These are phyloP conservation scores for Xanthorhoe designata DNA, from an alignment of 2,888 invertebrate genomes.

Conservation along the genomic window DNA sequence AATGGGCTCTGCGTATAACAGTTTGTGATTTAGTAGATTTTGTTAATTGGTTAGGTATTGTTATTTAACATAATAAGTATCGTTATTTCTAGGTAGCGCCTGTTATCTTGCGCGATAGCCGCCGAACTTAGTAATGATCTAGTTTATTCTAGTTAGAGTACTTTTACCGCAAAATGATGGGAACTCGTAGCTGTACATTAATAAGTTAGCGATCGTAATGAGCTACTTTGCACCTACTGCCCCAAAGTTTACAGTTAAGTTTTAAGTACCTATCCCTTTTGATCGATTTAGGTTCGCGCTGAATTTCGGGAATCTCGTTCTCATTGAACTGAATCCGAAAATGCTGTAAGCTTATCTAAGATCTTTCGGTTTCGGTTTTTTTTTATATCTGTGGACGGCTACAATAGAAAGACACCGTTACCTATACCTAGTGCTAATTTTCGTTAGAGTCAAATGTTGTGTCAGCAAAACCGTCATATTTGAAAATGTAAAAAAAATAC, in stretches of 20 bases:
- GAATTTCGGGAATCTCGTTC: too few relatives aligned
- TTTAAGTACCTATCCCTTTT: too few relatives aligned
- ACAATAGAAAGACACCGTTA: too few relatives aligned
- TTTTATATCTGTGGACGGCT: too few relatives aligned
- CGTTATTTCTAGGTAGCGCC: constrained; percentile 25
- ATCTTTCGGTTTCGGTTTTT: too few relatives aligned
- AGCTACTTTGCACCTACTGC: not conserved
- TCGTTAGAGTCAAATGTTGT: too few relatives aligned
- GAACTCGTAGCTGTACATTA: constrained; percentile 8
- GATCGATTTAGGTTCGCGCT: too few relatives aligned
- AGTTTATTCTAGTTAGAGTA: constrained; percentile 16
- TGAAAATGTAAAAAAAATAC: too few relatives aligned
- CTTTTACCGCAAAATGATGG: constrained; percentile 16
- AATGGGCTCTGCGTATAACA: not conserved
- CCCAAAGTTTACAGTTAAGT: not conserved
- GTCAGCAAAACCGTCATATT: too few relatives aligned
- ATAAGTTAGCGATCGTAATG: constrained; percentile 1
- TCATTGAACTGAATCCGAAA: too few relatives aligned
- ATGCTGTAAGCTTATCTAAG: too few relatives aligned
- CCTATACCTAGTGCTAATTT: too few relatives aligned
- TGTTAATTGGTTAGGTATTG: not conserved
- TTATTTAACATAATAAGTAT: not conserved
- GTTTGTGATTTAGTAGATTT: not conserved
- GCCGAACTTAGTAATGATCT: constrained; percentile 22
- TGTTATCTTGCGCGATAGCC: constrained; percentile 14